Evolutionary conservation across 2,797 vertebrate species (phyloP).

Genomic region (Aphelocoma californica): DNA sequence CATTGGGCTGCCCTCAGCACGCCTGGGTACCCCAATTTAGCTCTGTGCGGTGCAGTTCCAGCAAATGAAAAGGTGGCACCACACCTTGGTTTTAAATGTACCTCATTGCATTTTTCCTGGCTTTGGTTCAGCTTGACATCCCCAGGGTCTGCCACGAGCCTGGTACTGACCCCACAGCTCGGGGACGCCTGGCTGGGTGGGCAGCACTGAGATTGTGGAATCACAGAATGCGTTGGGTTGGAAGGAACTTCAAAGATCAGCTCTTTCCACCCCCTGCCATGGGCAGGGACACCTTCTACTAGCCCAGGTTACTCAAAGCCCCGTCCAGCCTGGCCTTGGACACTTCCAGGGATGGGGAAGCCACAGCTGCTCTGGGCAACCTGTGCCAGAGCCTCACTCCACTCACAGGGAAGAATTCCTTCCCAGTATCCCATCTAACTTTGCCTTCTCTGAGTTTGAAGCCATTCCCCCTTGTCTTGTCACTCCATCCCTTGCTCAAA

Average conservation of each 20-base stretch:
- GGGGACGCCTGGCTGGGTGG: neutral
- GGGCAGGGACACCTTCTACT: neutral
- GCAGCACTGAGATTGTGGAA: neutral
- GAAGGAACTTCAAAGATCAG: neutral
- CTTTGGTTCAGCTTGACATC: neutral
- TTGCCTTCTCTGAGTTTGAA: neutral
- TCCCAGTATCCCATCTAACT: too few species aligned
- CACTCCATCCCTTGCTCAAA: rapidly evolving
- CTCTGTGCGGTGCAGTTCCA: neutral
- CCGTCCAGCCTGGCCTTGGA: rapidly evolving
- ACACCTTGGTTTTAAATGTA: neutral
- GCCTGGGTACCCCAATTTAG: rapidly evolving
- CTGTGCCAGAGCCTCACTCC: neutral
- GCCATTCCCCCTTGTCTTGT: neutral
- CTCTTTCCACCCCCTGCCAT: neutral
- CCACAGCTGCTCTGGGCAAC: neutral
- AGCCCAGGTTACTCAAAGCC: rapidly evolving
- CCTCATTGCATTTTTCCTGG: neutral
- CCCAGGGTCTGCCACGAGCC: neutral
- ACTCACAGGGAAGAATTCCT: neutral
- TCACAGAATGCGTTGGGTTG: neutral
- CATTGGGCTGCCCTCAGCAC: rapidly evolving
- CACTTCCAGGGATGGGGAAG: neutral
- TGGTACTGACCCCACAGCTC: rapidly evolving
- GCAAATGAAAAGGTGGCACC: neutral